A percentile compares a stretch with the other conserved stretches of the same genome.
Conservation (phyloP, 2,797 vertebrate genomes). For the Streptopelia turtur region DNA sequence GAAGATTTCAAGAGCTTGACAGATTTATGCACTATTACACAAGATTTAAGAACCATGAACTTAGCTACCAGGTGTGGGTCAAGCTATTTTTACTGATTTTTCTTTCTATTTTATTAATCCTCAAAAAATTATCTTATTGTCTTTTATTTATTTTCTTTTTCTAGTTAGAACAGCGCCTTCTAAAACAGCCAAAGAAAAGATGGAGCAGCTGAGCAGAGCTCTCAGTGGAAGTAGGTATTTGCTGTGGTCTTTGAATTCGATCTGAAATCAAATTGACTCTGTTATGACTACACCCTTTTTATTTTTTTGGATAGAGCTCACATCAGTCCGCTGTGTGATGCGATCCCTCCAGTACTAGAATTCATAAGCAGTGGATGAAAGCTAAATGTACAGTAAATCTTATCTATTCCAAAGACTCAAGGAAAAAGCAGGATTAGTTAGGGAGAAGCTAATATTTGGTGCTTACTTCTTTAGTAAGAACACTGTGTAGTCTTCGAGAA, state of each 20-base stretch:
- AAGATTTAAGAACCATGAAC: slow-evolving; percentile 98
- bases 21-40: slow-evolving; percentile 99
- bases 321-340: neutral
- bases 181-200: slow-evolving; percentile 99
- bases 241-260: neutral
- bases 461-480: neutral
- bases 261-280: neutral
- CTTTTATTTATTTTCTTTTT: slow-evolving; percentile 6
- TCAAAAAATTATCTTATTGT: neutral
- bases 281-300: neutral
- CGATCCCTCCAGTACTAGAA: neutral
- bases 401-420: neutral
- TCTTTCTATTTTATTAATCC: neutral
- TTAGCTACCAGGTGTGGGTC: slow-evolving; percentile 92
- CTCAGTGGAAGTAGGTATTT: slow-evolving; percentile 90
- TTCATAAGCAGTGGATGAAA: neutral
- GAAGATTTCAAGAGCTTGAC: slow-evolving; percentile 97
- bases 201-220: slow-evolving; percentile 97
- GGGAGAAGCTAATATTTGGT: neutral
- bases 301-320: neutral
- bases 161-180: slow-evolving; percentile 95
- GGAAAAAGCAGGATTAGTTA: neutral
- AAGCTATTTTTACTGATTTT: slow-evolving; percentile 2
- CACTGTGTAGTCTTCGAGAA: neutral
- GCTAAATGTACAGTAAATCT: neutral